Conservation (phyloP, 2,888 invertebrate genomes). For the Cenopis cana region DNA sequence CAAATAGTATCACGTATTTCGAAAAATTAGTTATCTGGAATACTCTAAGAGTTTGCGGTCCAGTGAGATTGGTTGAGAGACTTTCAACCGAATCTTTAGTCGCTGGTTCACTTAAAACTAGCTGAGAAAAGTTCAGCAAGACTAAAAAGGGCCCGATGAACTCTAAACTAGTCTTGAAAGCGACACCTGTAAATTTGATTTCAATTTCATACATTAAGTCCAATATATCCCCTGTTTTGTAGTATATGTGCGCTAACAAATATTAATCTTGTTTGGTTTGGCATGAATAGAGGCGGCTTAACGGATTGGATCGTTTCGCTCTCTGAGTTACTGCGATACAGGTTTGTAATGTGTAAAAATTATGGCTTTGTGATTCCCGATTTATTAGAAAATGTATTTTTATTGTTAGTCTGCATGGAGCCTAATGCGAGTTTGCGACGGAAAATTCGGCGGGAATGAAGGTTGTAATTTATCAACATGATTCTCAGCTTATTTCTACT, state of each 20-base stretch:
- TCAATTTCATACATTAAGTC: slow-evolving; percentile 6
- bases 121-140: no score
- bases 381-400: slow-evolving; percentile 9
- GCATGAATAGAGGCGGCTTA: slow-evolving; percentile 43
- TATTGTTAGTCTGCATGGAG: not conserved
- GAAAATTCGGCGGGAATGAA: not conserved
- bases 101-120: no score
- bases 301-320: slow-evolving; percentile 40
- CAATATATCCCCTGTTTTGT: slow-evolving; percentile 21
- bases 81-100: no score
- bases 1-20: no score
- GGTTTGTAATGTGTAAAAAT: slow-evolving; percentile 20
- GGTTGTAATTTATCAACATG: no score
- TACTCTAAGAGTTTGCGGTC: no score
- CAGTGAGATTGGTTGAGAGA: no score
- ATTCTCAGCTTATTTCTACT: no score
- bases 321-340: slow-evolving; percentile 24
- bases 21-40: no score
- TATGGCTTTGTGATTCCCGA: slow-evolving; percentile 20
- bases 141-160: no score
- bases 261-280: slow-evolving; percentile 45
- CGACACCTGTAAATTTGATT: not conserved
- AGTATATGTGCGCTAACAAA: slow-evolving; percentile 37
- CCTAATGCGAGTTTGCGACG: not conserved
- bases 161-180: not conserved